phyloP scores from a whole-genome alignment of 2,797 vertebrate genomes.

The Tadarida brasiliensis region DNA sequence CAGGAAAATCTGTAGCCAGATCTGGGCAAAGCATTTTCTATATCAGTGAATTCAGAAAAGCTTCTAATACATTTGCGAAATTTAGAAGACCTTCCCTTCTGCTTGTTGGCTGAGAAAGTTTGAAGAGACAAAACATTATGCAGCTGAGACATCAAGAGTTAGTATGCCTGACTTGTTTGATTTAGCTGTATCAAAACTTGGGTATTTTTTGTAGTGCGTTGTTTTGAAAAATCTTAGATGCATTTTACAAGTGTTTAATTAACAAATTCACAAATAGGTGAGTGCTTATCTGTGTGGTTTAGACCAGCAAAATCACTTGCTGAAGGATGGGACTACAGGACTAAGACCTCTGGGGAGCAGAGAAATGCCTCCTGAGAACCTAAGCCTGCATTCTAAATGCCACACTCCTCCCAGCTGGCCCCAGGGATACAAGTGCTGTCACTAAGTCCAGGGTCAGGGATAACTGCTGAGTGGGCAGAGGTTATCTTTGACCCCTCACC shows the following conservation, averaged over 20 bases:
- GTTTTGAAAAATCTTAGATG: constrained; percentile 32
- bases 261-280: neutral
- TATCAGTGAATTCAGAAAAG: constrained; percentile 34
- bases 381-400: neutral
- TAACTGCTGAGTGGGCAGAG: neutral
- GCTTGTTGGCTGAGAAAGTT: neutral
- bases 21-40: constrained; percentile 30
- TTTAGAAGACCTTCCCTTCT: neutral
- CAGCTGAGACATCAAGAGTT: neutral
- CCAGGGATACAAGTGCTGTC: neutral
- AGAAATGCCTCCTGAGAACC: neutral
- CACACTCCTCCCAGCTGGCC: neutral
- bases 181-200: constrained; percentile 24
- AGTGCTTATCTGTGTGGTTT: neutral
- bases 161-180: neutral
- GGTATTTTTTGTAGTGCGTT: neutral
- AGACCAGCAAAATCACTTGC: neutral
- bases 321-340: neutral
- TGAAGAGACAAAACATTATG: neutral
- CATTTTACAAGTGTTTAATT: neutral
- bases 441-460: neutral
- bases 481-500: neutral
- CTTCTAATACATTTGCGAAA: constrained; percentile 27
- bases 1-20: constrained; percentile 60
- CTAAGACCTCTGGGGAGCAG: neutral